Evolutionary conservation across 2,888 invertebrate genomes (phyloP).

Genomic region (Diaphora mendica): DNA sequence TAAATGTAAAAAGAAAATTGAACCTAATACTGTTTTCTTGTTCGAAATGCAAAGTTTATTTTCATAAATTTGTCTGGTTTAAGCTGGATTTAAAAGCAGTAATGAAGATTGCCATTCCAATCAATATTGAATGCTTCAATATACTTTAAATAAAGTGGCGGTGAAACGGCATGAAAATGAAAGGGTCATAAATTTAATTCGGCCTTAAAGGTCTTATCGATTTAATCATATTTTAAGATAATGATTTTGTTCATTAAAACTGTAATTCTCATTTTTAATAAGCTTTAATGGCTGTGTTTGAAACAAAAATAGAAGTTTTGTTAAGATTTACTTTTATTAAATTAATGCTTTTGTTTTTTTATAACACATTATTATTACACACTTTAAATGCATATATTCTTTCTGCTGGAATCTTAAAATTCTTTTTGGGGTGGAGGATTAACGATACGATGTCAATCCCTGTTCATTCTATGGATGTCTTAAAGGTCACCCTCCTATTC

Average conservation of each 20-base stretch:
- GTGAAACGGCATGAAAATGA: constrained; percentile 50
- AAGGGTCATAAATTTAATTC: constrained; percentile 55
- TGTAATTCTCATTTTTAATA: not conserved
- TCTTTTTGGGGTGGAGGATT: no score
- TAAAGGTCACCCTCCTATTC: no score
- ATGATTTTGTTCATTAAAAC: not conserved
- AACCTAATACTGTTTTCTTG: constrained; percentile 2
- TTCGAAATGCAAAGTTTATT: constrained; percentile 21
- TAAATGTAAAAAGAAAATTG: not conserved
- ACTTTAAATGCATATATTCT: no score
- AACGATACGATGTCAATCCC: no score
- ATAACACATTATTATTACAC: no score
- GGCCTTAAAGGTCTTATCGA: constrained; percentile 25
- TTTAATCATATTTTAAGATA: constrained; percentile 34
- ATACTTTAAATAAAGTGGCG: constrained; percentile 53
- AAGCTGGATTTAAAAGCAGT: constrained; percentile 49
- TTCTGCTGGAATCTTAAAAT: no score
- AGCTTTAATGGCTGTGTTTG: not conserved
- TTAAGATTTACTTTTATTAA: not conserved
- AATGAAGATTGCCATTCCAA: constrained; percentile 60
- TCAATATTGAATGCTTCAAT: constrained; percentile 58
- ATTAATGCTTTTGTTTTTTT: not conserved
- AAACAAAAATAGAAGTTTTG: not conserved
- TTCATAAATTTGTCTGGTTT: constrained; percentile 23
- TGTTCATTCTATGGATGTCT: no score